Base-by-base conservation (phyloP, 2,113 vertebrate species). In the Zosterops lateralis region DNA sequence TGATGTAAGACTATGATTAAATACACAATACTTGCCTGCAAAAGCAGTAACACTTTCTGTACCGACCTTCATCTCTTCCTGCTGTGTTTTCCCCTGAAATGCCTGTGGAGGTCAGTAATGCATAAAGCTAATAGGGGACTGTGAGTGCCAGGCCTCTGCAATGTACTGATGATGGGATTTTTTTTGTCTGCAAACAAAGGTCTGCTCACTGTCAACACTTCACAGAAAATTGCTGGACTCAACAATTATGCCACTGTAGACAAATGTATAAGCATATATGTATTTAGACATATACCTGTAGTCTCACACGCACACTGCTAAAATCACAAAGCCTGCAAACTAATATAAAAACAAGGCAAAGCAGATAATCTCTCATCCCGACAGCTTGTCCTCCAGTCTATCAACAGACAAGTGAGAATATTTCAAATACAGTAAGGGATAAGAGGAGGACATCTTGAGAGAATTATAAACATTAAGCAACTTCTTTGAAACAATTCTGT, bases 31-130 rank as follows among this genome's bases (percentile, higher is more conserved):
- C 22, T 44, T 54, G 7, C 31, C 29, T 38, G 75, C 47, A 80
- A 79, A 91, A 91, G 67, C n/a, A 91, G 2, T 36, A 80, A 54
- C 29, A 32, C 7, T 45, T 74, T 77, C 40, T 60, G 82, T 32
- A n/a, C 67, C 85, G 91, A 95, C 95, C 95, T 95, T 92, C 17
- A 0, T 72, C 29, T 89, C 76, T 45, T 87, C 94, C 91, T 91
- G 82, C 91, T 97, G 91, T 95, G 94, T 71, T 72, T 96, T 95
- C 94, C 90, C 87, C 57, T 92, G 72, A 88, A 95, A 88, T 94
- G 94, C 95, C 96, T 94, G 94, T 94, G 93, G 96, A 97, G 94
- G 95, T 97, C 95, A 97, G 94, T 94, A 96, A 95, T 42, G 94
- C 94, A 92, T 70, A 97, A 97, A 96, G 95, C 72, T 96, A 71